Conservation (phyloP, 2,888 invertebrate genomes). For the Melanchra persicariae region DNA sequence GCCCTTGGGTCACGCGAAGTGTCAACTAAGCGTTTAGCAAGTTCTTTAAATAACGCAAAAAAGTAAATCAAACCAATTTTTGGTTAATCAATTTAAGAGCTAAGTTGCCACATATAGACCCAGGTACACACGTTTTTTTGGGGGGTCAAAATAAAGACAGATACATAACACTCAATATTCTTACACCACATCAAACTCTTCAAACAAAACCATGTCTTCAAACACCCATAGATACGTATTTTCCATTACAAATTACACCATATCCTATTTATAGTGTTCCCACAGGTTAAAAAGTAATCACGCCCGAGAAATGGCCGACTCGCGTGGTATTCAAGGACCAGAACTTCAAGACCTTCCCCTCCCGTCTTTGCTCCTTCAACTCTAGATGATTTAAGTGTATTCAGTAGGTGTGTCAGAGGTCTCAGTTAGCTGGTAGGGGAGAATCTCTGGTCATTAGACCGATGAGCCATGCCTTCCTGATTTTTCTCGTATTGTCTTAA, state of each 20-base stretch:
- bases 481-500: constrained; percentile 80
- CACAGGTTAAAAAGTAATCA: constrained; percentile 85
- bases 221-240: constrained; percentile 43
- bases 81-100: too few relatives aligned
- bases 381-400: not conserved
- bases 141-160: too few relatives aligned
- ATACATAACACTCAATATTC: too few relatives aligned
- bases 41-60: too few relatives aligned
- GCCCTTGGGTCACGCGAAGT: too few relatives aligned
- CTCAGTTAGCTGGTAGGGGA: constrained; percentile 65
- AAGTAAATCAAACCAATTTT: too few relatives aligned
- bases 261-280: constrained; percentile 75
- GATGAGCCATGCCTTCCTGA: constrained; percentile 86
- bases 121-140: too few relatives aligned
- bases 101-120: too few relatives aligned
- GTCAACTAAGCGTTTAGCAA: too few relatives aligned
- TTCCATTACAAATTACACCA: constrained; percentile 72
- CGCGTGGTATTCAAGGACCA: constrained; percentile 73
- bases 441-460: constrained; percentile 81
- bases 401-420: constrained; percentile 45
- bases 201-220: constrained; percentile 28
- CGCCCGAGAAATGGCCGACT: constrained; percentile 76
- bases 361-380: constrained; percentile 35
- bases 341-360: constrained; percentile 59
- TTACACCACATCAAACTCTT: constrained; percentile 26